Base-by-base conservation (phyloP, 2,113 vertebrate genomes). In the Phoxinus phoxinus region DNA sequence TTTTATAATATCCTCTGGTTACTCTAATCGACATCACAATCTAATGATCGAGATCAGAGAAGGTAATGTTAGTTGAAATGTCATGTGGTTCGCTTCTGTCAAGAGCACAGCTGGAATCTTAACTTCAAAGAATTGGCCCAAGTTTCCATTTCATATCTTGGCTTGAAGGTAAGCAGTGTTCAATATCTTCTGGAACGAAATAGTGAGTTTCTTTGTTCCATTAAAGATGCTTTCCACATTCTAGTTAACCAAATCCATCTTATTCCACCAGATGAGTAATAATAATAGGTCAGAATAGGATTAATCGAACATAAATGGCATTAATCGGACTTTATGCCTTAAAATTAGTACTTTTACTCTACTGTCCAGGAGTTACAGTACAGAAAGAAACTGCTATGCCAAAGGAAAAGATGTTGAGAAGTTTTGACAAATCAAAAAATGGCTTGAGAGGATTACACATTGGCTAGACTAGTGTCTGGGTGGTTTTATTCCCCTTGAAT, bases 101-200 rank as follows among this genome's bases (percentile, higher is more conserved):
- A 25, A 59, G 11, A 13, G 32, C 13, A 11, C 76, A 61, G 35
- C 56, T 41, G 56, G 32, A 11, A 79, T 61, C 58, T 6, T 63
- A 65, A 65, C 35, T 63, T 80, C 2, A 79, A 79, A 80, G 78
- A n/a, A 63, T 4, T 23, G 17, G 32, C 76, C 27, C 11, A 44
- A 37, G 23, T 59, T 79, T 79, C 56, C 19, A 79, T 78, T 77
- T 58, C 30, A 35, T 58, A 58, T 6, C 30, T 58, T 58, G 51
- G 51, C 75, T 56, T 78, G 30, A 78, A 78, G 76, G 10, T 27
- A 67, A 32, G 17, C 41, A 81, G 17, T 32, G 44, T 81, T 81
- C 32, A n/a, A 46, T 27, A 81, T 67, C 51, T 63, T 80, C 58
- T 63, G n/a, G 6, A 61, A 37, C 37, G 32, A 37, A 59, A 37